These are phyloP conservation scores for Silvanus unidentatus DNA, from an alignment of 2,888 invertebrate species.

Conservation along the genomic window DNA sequence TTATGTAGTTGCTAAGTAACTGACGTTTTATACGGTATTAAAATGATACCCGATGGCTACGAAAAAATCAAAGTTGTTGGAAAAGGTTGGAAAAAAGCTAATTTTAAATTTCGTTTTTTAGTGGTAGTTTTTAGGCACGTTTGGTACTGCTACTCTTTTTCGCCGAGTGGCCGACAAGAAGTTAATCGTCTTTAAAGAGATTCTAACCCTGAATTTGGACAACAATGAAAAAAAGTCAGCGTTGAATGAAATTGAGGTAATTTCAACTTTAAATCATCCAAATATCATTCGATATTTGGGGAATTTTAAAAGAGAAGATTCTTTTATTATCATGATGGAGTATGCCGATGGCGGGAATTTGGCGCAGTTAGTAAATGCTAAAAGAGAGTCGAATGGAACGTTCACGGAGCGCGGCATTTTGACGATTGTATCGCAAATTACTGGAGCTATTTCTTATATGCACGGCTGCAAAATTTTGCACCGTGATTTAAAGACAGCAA, in stretches of 20 bases:
- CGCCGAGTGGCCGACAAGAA: constrained; percentile 56
- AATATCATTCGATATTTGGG: constrained; percentile 70
- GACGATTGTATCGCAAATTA: constrained; percentile 61
- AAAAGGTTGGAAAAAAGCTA: constrained; percentile 50
- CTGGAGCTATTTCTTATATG: constrained; percentile 63
- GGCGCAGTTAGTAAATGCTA: constrained; percentile 56
- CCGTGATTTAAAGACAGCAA: constrained; percentile 67
- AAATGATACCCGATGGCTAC: too few species aligned
- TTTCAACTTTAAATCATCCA: constrained; percentile 65
- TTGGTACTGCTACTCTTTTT: constrained; percentile 66
- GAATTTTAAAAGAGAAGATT: constrained; percentile 66
- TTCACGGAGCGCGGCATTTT: constrained; percentile 60
- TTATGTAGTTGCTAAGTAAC: too few species aligned
- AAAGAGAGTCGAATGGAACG: constrained; percentile 40
- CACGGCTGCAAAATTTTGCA: constrained; percentile 62
- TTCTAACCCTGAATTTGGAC: constrained; percentile 63
- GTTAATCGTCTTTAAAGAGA: constrained; percentile 67
- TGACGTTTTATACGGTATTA: too few species aligned
- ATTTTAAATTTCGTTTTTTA: constrained; percentile 24
- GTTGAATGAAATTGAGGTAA: constrained; percentile 63
- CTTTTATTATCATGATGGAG: constrained; percentile 71
- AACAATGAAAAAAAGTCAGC: constrained; percentile 60
- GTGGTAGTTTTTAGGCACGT: constrained; percentile 50
- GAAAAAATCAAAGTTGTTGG: too few species aligned
- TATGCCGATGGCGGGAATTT: constrained; percentile 71